Base-by-base conservation (phyloP, 64 coral and sea anemone genomes). In the Dendronephthya gigantea region DNA sequence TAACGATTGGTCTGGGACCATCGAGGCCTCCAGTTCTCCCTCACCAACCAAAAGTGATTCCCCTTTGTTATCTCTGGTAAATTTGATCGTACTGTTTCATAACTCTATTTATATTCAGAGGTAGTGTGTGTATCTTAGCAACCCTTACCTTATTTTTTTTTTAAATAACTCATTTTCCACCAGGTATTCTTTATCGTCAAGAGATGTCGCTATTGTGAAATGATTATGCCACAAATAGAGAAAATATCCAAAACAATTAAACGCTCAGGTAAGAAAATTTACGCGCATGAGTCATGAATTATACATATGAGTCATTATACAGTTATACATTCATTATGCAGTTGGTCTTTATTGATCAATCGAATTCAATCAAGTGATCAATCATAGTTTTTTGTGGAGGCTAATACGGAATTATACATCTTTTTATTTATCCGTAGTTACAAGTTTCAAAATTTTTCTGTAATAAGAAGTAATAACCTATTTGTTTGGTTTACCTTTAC, bases 111-210 rank as follows among this genome's bases (percentile, higher is more conserved):
- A n/a, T n/a, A n/a, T n/a, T n/a, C n/a, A n/a, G n/a, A n/a, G n/a
- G n/a, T n/a, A n/a, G n/a, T n/a, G n/a, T n/a, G n/a, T n/a, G n/a
- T n/a, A 52, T 52, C 50, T 16, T 1, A 13, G 30, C 22, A 74
- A 25, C 30, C 30, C 68, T 25, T 35, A 1, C 68, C 11, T 31
- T 70, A 9, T 15, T 28, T 25, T 48, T 25, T 14, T 50, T 23
- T 33, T 55, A 28, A 50, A 52, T 85, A 34, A 45, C 9, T 23
- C 23, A 2, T 37, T 86, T 14, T 35, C 81, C 12, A 16, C 9
- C 55, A 98, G 95, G 90, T 97, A 84, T 91, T 97, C 10, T 97
- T 97, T 40, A 65, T 93, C 27, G 85, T 52, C 59, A 59, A 90
- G 19, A 79, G 86, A 1, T 97, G 94, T 82, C 84, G 94, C 12